Evolutionary conservation across 2,113 vertebrate genomes (phyloP).

Genomic region (Pangasianodon gigas): DNA sequence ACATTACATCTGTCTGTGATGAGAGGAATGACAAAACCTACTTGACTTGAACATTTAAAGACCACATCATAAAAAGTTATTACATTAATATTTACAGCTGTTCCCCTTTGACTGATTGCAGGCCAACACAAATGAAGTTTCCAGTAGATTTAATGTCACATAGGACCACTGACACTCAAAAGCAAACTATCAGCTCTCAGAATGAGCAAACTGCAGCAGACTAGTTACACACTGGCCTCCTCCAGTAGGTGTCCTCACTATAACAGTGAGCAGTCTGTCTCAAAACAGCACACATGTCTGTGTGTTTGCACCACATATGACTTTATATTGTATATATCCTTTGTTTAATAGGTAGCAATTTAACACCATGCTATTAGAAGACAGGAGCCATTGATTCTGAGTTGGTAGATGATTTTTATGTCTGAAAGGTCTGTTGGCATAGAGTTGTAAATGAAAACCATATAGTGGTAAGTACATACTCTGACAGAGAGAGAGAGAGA

Average conservation of each 20-base stretch:
- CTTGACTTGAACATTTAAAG: neutral
- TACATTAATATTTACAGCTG: neutral
- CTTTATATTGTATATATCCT: constrained; percentile 55
- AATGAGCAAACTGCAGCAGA: neutral
- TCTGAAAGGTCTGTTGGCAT: constrained; percentile 63
- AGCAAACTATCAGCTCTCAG: neutral
- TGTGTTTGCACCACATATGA: constrained; percentile 49
- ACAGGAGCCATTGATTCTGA: constrained; percentile 59
- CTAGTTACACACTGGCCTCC: constrained; percentile 37
- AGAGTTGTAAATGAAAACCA: constrained; percentile 65
- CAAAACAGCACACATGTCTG: constrained; percentile 35
- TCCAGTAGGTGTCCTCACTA: constrained; percentile 68
- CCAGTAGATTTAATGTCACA: neutral
- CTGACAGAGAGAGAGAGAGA: constrained; percentile 42
- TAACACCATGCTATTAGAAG: constrained; percentile 63
- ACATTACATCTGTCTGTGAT: neutral
- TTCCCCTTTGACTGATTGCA: neutral
- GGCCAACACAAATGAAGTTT: neutral
- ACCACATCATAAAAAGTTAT: neutral
- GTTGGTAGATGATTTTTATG: constrained; percentile 68
- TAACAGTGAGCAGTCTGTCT: constrained; percentile 57
- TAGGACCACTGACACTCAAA: neutral
- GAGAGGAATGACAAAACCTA: neutral
- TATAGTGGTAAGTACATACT: constrained; percentile 56
- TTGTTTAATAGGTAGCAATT: constrained; percentile 65